Conservation (phyloP, 2,113 vertebrate species). For the Lepisosteus osseus region DNA sequence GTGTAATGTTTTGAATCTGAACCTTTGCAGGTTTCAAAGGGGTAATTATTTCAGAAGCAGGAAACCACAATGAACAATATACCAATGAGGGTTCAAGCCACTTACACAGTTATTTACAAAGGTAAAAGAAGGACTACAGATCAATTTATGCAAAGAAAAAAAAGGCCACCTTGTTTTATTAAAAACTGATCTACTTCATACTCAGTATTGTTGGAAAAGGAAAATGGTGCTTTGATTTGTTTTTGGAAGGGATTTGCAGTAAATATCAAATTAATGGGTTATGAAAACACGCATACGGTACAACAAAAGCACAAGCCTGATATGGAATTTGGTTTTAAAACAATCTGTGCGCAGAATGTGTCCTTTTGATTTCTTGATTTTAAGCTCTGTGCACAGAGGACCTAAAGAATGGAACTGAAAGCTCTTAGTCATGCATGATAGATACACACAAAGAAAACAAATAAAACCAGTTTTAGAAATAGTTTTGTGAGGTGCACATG, state of each 20-base stretch:
- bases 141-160: constrained; percentile 15
- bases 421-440: no score
- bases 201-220: neutral
- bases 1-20: constrained; percentile 53
- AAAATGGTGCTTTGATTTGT: neutral
- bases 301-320: no score
- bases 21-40: constrained; percentile 54
- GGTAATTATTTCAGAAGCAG: constrained; percentile 65
- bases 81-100: constrained; percentile 47
- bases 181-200: neutral
- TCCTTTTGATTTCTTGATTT: no score
- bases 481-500: no score
- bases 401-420: no score
- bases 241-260: neutral
- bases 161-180: neutral
- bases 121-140: constrained; percentile 22
- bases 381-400: no score
- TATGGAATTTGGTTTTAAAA: no score
- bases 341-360: no score
- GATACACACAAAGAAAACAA: no score
- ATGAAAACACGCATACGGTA: neutral
- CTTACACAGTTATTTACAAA: constrained; percentile 38
- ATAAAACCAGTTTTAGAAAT: no score
- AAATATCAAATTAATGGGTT: neutral
- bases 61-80: constrained; percentile 67